Evolutionary conservation across 2,888 invertebrate species (phyloP).

Genomic region (Periphyllus acericola): DNA sequence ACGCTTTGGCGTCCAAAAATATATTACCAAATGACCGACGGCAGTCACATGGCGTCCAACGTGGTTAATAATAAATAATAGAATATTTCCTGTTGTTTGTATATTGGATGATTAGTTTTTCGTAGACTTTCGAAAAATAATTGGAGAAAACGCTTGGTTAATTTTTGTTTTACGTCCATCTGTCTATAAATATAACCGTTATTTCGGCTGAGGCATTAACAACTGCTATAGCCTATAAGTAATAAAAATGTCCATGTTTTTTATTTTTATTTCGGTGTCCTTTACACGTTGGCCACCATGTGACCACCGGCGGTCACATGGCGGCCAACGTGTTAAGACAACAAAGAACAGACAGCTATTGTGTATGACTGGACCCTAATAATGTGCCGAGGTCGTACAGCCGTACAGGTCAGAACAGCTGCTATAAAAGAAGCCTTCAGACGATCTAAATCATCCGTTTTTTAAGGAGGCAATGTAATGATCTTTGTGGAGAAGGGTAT

Average conservation of each 20-base stretch:
- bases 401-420: conserved; percentile 55
- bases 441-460: conserved; percentile 53
- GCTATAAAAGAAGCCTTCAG: conserved; percentile 57
- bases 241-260: conserved; percentile 40
- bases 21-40: too few relatives aligned
- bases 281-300: too few relatives aligned
- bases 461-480: neutral
- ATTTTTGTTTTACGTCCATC: conserved; percentile 31
- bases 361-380: conserved; percentile 55
- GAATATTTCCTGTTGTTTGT: conserved; percentile 7
- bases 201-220: conserved; percentile 20
- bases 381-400: conserved; percentile 58
- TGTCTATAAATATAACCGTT: conserved; percentile 44
- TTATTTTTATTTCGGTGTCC: conserved; percentile 51
- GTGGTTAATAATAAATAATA: too few relatives aligned
- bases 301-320: too few relatives aligned
- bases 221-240: conserved; percentile 32
- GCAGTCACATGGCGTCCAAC: too few relatives aligned
- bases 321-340: too few relatives aligned
- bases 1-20: too few relatives aligned
- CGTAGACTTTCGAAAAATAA: conserved; percentile 45
- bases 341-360: conserved; percentile 49
- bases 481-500: conserved; percentile 45
- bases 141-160: conserved; percentile 29
- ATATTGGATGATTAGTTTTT: conserved; percentile 27